Evolutionary conservation across 2,888 invertebrate species (phyloP).

Genomic region (Aplocera efformata): DNA sequence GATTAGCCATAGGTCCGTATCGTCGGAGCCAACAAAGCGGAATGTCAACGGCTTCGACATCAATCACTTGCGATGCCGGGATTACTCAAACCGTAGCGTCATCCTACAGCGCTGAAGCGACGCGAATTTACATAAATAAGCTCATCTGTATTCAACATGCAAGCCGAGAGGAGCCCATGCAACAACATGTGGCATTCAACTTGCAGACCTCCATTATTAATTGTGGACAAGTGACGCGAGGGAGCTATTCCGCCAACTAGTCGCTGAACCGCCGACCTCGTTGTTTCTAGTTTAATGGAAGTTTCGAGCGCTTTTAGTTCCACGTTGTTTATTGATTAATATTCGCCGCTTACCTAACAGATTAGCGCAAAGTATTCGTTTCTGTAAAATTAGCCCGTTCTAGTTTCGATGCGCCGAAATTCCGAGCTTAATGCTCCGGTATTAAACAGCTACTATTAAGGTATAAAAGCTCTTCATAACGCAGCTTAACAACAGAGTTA

Average conservation of each 20-base stretch:
- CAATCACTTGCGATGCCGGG: constrained; percentile 68
- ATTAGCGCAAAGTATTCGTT: constrained; percentile 17
- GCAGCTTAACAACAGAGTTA: constrained; percentile 71
- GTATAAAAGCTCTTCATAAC: constrained; percentile 46
- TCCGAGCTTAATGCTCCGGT: constrained; percentile 18
- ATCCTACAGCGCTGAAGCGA: constrained; percentile 54
- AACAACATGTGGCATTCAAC: constrained; percentile 76
- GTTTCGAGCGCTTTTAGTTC: constrained; percentile 40
- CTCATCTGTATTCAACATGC: constrained; percentile 76
- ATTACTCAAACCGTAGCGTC: constrained; percentile 64
- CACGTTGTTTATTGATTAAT: constrained; percentile 49
- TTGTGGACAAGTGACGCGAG: constrained; percentile 68
- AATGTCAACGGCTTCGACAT: constrained; percentile 62
- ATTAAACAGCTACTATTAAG: constrained; percentile 9
- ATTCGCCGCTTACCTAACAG: constrained; percentile 31
- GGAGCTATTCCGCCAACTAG: constrained; percentile 44
- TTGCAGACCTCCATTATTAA: constrained; percentile 75
- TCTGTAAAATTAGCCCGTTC: constrained; percentile 2
- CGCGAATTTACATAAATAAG: constrained; percentile 74
- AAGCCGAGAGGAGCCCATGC: constrained; percentile 63
- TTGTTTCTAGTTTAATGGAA: constrained; percentile 61
- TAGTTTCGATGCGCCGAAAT: constrained; percentile 32
- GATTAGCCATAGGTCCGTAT: constrained; percentile 32
- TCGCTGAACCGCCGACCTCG: constrained; percentile 36
- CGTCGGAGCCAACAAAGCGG: constrained; percentile 44